Conservation (phyloP, 2,113 vertebrate species). For the Aspidoscelis tigris region DNA sequence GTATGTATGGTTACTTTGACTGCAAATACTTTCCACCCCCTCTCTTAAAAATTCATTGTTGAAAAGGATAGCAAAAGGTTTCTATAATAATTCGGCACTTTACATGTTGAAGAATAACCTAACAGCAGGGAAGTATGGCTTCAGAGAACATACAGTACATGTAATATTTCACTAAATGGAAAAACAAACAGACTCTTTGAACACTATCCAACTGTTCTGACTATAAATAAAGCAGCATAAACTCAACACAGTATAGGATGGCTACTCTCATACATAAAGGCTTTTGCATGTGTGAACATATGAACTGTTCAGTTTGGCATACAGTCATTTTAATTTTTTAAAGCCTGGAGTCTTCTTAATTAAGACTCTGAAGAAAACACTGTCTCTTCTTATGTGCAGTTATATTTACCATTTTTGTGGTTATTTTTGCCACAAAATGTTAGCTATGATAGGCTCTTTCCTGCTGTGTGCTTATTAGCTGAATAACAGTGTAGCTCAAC, state of each 20-base stretch:
- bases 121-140: neutral
- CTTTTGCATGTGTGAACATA: neutral
- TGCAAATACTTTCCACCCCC: neutral
- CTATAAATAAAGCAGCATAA: no score
- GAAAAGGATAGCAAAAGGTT: neutral
- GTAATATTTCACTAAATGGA: no score
- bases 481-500: no score
- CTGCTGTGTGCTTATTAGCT: no score
- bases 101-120: neutral
- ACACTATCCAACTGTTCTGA: neutral
- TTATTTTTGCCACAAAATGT: neutral
- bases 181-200: neutral
- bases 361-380: no score
- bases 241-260: neutral
- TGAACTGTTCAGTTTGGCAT: no score
- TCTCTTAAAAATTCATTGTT: neutral
- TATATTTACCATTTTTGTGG: conserved; percentile 21
- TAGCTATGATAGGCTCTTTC: conserved; percentile 22
- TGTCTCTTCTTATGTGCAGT: no score
- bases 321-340: no score
- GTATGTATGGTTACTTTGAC: neutral
- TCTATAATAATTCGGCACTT: neutral
- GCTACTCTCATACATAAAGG: conserved; percentile 30
- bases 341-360: no score
- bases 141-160: neutral